Percentiles rank a stretch among this genome's conserved stretches.
phyloP scores from a whole-genome alignment of 1,140 invertebrate species.

The Nephila pilipes region DNA sequence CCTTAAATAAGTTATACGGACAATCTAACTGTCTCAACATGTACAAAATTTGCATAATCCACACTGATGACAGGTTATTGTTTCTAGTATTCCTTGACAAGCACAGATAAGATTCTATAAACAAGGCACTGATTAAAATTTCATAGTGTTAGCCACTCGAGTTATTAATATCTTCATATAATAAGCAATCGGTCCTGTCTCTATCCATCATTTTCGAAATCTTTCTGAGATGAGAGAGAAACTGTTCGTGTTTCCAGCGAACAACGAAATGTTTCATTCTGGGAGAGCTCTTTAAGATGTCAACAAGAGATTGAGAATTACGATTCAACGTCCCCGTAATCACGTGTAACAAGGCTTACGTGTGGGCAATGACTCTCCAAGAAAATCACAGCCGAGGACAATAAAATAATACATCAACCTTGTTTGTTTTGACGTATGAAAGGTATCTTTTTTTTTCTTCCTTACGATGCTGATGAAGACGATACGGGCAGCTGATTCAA shows the following conservation, averaged over 20 bases:
- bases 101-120: not conserved
- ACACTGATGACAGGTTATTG: not conserved
- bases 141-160: not conserved
- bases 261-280: slow-evolving; percentile 17
- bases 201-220: not conserved
- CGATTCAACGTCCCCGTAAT: slow-evolving; percentile 19
- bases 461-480: not conserved
- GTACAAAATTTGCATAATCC: not conserved
- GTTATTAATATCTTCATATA: not conserved
- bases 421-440: slow-evolving; percentile 53
- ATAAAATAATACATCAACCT: slow-evolving; percentile 54
- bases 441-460: not conserved
- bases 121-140: not conserved
- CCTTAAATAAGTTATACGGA: not conserved
- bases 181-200: not conserved
- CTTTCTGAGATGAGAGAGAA: not conserved
- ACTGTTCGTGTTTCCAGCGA: not conserved
- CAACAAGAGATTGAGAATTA: slow-evolving; percentile 27
- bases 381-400: slow-evolving; percentile 36
- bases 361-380: slow-evolving; percentile 20
- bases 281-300: not conserved
- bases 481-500: slow-evolving; percentile 36
- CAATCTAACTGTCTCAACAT: not conserved
- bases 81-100: not conserved
- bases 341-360: slow-evolving; percentile 30